Evolutionary conservation across 2,888 invertebrate genomes (phyloP), one percentile per base, ranked within the genome.

Genomic region (Ceriagrion tenellum): DNA sequence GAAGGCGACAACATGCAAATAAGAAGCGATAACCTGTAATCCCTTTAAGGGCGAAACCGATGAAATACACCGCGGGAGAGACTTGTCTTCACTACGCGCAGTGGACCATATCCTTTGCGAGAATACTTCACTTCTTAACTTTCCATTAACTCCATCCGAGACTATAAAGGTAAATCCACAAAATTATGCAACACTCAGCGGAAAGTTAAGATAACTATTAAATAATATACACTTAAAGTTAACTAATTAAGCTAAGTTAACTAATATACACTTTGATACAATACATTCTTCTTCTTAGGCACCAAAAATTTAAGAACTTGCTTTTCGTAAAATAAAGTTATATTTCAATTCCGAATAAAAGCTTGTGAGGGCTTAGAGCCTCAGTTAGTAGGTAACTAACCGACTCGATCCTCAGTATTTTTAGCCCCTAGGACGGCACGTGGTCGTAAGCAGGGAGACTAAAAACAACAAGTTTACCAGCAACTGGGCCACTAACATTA

Each of bases 1-100:
- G n/a, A 69, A n/a, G 30, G 35, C 81, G 23, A 81, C 35, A n/a
- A 35, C 81, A 81, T 81, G 81, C 81, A 81, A 81, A 81, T 81
- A 35, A 30, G 81, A 35, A 35, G 81, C 26, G 30, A 81, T 81
- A 35, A 26, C 26, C 16, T 12, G 81, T 81, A 81, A 81, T 81
- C 81, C 35, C 35, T 35, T 81, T 81, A 81, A 81, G 47, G 47
- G 81, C 81, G 35, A 12, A 81, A 35, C 30, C 81, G 3, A 35
- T 35, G 81, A 35, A 16, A 81, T 35, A 35, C 23, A 35, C 81
- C 16, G 13, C 13, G 81, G 26, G 30, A 35, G 35, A 81, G 35
- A 81, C 12, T 35, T 35, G 81, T 26, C 69, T 4, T 26, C n/a
- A n/a, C 69, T n/a, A 13, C n/a, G n/a, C 35, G 47, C 74, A 13